These are phyloP conservation scores for Hippoglossus stenolepis DNA, from an alignment of 2,113 vertebrate species.

Conservation along the genomic window DNA sequence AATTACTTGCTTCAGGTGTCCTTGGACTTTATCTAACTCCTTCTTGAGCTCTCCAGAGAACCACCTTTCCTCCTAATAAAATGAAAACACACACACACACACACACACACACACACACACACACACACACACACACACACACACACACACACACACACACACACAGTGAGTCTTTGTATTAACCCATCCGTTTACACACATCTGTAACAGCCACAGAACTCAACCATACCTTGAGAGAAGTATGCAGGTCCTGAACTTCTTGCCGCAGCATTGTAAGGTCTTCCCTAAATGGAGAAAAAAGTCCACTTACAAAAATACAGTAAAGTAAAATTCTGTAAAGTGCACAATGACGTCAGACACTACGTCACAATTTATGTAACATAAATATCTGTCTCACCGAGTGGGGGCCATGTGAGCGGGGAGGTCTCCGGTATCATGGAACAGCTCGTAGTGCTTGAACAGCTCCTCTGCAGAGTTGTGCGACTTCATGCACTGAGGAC, in stretches of 20 bases:
- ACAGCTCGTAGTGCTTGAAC: slow-evolving; percentile 97
- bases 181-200: background rate
- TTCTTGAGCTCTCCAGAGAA: slow-evolving; percentile 99
- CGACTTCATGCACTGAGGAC: slow-evolving; percentile 99
- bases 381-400: slow-evolving; percentile 80
- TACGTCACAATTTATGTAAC: background rate
- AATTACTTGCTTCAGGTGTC: slow-evolving; percentile 99
- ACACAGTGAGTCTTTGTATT: background rate
- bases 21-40: slow-evolving; percentile 97
- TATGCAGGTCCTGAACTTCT: slow-evolving; percentile 95
- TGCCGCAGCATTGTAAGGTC: slow-evolving; percentile 91
- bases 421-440: slow-evolving; percentile 91
- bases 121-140: too few relatives aligned
- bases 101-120: too few relatives aligned
- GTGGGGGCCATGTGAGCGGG: slow-evolving; percentile 85
- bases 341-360: background rate
- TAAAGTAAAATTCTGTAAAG: background rate
- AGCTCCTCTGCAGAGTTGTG: slow-evolving; percentile 98
- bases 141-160: background rate
- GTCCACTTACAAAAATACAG: background rate
- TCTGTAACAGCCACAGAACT: background rate
- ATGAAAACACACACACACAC: slow-evolving; percentile 20
- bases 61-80: slow-evolving; percentile 94
- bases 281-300: slow-evolving; percentile 83
- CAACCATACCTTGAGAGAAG: slow-evolving; percentile 91